phyloP scores from a whole-genome alignment of 2,888 invertebrate species.

The Argyresthia albistria region DNA sequence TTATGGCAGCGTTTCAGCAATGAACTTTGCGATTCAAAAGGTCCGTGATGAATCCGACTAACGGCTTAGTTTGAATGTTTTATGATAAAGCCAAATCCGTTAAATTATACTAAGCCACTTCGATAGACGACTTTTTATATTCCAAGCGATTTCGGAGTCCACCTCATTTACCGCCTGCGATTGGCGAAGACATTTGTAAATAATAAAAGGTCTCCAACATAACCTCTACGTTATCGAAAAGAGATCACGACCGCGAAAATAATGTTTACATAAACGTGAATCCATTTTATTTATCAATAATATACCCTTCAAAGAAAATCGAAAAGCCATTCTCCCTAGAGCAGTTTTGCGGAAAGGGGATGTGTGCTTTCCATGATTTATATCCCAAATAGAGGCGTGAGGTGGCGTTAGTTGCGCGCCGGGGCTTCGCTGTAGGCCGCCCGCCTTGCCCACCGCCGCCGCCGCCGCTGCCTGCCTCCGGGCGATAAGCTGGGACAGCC shows the following conservation, averaged over 20 bases:
- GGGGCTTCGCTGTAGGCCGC: background rate
- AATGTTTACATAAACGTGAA: conserved; percentile 6
- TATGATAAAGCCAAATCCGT: conserved; percentile 7
- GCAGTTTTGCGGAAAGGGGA: conserved; percentile 60
- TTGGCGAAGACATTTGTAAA: too few species aligned
- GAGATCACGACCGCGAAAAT: background rate
- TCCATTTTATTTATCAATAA: conserved; percentile 38
- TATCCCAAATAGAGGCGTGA: conserved; percentile 54
- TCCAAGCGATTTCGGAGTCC: too few species aligned
- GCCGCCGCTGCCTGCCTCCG: conserved; percentile 40
- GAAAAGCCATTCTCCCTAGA: conserved; percentile 35
- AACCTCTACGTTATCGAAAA: too few species aligned
- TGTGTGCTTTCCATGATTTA: conserved; percentile 68
- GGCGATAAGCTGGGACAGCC: conserved; percentile 58
- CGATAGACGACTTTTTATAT: background rate
- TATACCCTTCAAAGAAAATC: conserved; percentile 42
- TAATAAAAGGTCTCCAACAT: too few species aligned
- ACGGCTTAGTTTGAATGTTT: conserved; percentile 7
- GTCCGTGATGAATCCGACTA: conserved; percentile 3
- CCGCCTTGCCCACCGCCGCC: background rate
- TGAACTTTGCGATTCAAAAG: conserved; percentile 4
- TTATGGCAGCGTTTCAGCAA: conserved; percentile 11
- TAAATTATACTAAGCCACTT: background rate
- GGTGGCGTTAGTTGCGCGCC: background rate
- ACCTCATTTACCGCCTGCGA: too few species aligned